Evolutionary conservation across 2,797 vertebrate genomes (phyloP), one percentile per base, ranked within the genome.

Genomic region (Pygocentrus nattereri): DNA sequence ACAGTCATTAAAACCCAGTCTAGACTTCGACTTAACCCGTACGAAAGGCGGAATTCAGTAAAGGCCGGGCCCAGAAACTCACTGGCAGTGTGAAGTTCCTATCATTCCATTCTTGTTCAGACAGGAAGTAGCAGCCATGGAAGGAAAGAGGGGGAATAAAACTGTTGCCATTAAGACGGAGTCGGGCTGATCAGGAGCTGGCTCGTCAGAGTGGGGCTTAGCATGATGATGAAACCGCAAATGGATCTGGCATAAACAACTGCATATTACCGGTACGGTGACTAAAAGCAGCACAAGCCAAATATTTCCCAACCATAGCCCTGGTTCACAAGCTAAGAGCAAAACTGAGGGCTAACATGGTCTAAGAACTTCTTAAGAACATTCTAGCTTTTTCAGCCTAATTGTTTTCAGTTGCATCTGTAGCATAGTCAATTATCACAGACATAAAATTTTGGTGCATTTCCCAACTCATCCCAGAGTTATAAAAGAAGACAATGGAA

Each of bases 1-100:
- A 91, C 89, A 71, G 70, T 91, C 93, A 93, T 93, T 95, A 95
- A 94, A 93, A 91, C 91, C 86, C 86, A 93, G 94, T 95, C 94
- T 95, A 95, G 93, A 95, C 94, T 92, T 90, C 87, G 90, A 94
- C 92, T 94, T 92, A 90, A 70, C 82, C 82, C 78, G 8, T 65
- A 41, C 87, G 86, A 88, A 89, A 89, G 81, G 65, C 64, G 65
- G 71, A 88, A 84, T 78, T 83, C 50, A 31, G 78, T 5, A 52
- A 83, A 87, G 79, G 81, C 82, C 52, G 4, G 76, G 81, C 77
- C 85, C 69, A 78, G 62, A 78, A 88, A 80, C 82, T 84, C 85
- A 85, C 82, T 75, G 89, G 68, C 27, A 73, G 89, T 77, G 90
- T 90, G 84, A 91, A 93, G 93, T 94, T 94, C 93, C 93, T 89